Evolutionary conservation across 1,140 invertebrate genomes (phyloP), one percentile per base, ranked within the genome.

Genomic region (Watersipora subatra): DNA sequence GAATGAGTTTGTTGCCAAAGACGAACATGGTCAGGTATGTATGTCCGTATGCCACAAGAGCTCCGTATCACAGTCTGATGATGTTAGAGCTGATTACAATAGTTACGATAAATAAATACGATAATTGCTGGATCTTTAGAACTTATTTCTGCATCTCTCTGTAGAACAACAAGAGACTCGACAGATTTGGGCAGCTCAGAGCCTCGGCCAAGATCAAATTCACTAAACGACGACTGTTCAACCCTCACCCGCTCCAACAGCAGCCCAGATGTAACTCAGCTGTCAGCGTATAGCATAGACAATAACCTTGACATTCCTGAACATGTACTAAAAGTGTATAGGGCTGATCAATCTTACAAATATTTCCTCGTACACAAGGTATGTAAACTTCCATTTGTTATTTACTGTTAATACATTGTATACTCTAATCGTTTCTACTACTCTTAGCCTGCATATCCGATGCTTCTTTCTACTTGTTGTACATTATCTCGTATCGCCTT

Each of bases 291-390:
- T n/a, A 46, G 34, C n/a, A 46, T 46, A 7, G 34, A 46, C 34
- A 46, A n/a, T n/a, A 46, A 46, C 34, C 34, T 46, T 1, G 92
- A 96, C 79, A 94, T 90, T 81, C 93, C 93, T 2, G 95, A 98
- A 76, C 93, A 97, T 82, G 94, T 98, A 30, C 83, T 99, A 0
- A 99, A 98, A 84, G 90, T 87, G 20, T 85, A 80, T 67, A 90
- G 91, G 82, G 86, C 90, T 26, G 96, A 99, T 83, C 95, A 98
- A 82, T 91, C 90, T 1, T 97, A 90, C 83, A 97, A 97, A 82
- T 98, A 95, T 82, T 85, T 99, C 64, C 85, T 95, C 56, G 91
- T 99, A 61, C 92, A 96, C 77, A 97, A 97, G 76, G 83, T 83
- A 71, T 72, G 70, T 46, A 46, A n/a, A 7, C n/a, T n/a, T n/a